A percentile compares a stretch with the other conserved stretches of the same genome.
phyloP scores from a whole-genome alignment of 2,888 invertebrate species.

The Yponomeuta malinellus region DNA sequence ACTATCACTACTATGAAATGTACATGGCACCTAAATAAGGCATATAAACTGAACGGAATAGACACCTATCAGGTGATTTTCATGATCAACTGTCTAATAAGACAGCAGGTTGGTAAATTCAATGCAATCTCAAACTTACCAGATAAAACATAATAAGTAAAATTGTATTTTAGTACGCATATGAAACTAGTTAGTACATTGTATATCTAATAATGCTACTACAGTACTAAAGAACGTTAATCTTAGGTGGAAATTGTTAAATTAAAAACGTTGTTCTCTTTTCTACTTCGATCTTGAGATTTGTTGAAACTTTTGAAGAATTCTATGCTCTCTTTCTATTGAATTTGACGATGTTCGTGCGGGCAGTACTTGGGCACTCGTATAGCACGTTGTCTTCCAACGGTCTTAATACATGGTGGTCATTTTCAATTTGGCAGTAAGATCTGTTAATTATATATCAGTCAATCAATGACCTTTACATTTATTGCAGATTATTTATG shows the following conservation, averaged over 20 bases:
- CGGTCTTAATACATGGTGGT: neutral
- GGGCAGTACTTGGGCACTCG: neutral
- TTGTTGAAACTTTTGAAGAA: slow-evolving; percentile 13
- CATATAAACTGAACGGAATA: too few relatives aligned
- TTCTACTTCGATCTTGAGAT: slow-evolving; percentile 27
- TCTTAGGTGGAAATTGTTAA: neutral
- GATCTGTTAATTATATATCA: too few relatives aligned
- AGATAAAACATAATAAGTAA: neutral
- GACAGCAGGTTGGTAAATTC: neutral
- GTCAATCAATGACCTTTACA: too few relatives aligned
- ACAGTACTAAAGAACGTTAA: neutral
- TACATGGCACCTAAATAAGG: neutral
- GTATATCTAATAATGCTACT: too few relatives aligned
- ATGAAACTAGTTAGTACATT: neutral
- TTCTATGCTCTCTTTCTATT: slow-evolving; percentile 11
- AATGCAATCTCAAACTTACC: neutral
- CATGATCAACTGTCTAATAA: too few relatives aligned
- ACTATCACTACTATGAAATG: neutral
- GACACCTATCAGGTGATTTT: too few relatives aligned
- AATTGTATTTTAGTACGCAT: neutral
- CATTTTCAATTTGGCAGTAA: too few relatives aligned
- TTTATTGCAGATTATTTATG: too few relatives aligned
- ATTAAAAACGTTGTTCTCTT: slow-evolving; percentile 16
- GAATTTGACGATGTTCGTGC: neutral
- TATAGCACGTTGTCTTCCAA: neutral